Base-by-base conservation (phyloP, 1,140 invertebrate genomes). In the Lamellibrachia luymesi region DNA sequence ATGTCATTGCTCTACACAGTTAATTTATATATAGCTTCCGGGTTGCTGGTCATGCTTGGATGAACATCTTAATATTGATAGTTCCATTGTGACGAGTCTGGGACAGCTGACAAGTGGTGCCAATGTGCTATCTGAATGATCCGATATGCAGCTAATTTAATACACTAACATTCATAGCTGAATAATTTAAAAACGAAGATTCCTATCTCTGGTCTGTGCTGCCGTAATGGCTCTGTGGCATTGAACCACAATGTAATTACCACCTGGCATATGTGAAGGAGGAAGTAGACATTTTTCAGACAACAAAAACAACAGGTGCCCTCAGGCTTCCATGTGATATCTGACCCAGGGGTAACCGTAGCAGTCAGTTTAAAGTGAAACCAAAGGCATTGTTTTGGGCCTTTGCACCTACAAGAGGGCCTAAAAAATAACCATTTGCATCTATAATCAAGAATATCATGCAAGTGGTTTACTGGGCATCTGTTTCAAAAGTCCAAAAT, bases 11-110 rank as follows among this genome's bases (percentile, higher is more conserved):
- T 7, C 6, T 25, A 92, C 50, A 52, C n/a, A 92, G 17, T 52
- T 52, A 10, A n/a, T 52, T 92, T 50, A 10, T 22, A 51, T 92
- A 7, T 25, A 56, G 7, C 38, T 93, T n/a, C 90, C 92, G 93
- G n/a, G 13, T 80, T 80, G 64, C 64, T 22, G 64, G 64, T 80
- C 64, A 6, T 22, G 64, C 64, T 22, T 80, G 2, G 25, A 80
- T 2, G 1, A 80, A 80, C 64, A 80, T 1, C 64, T 80, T 6
- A 17, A 10, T 80, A 80, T 80, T 80, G 13, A 80, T 17, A 80
- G 5, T 80, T 22, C 38, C 38, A 38, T 38, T 38, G 38, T 38
- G 38, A 38, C 38, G 38, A 80, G 25, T 22, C 64, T 17, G 64
- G 13, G 64, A 17, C 52, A 8, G 17, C 52, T 8, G 52, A 8